phyloP scores from a whole-genome alignment of 1,140 invertebrate species.

The Theocolax elegans region DNA sequence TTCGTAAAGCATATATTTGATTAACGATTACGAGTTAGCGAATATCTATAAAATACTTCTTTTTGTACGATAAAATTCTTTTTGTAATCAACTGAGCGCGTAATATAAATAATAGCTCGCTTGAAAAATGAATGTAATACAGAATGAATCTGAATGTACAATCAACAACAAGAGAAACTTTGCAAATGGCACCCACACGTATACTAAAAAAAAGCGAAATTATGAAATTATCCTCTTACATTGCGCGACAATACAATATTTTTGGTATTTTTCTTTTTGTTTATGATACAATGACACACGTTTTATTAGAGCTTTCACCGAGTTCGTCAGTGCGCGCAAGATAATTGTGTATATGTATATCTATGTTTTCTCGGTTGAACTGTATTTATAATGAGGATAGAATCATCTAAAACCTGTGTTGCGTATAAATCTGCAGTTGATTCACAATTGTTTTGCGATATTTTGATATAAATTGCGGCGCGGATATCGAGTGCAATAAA shows the following conservation, averaged over 20 bases:
- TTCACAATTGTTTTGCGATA: too few species aligned
- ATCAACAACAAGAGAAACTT: background rate
- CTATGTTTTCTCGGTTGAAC: background rate
- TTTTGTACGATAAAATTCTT: background rate
- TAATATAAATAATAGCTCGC: background rate
- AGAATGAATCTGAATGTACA: background rate
- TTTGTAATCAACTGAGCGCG: background rate
- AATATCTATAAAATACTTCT: too few species aligned
- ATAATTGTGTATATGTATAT: background rate
- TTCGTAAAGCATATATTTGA: background rate
- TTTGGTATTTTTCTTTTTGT: conserved; percentile 24
- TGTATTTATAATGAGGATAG: background rate
- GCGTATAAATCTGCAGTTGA: conserved; percentile 10
- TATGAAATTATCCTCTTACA: background rate
- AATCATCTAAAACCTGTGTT: conserved; percentile 1
- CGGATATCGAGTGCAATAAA: too few species aligned
- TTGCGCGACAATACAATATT: conserved; percentile 26
- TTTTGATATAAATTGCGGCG: too few species aligned
- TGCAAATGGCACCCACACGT: conserved; percentile 23
- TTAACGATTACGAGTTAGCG: too few species aligned
- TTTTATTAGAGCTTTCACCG: conserved; percentile 15
- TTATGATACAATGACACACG: conserved; percentile 43
- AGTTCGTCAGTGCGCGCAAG: background rate
- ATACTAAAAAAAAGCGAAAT: conserved; percentile 29
- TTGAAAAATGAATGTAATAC: background rate